Evolutionary conservation across 92 coral and sea anemone genomes (phyloP).

Genomic region (Chrysogorgia sp.): DNA sequence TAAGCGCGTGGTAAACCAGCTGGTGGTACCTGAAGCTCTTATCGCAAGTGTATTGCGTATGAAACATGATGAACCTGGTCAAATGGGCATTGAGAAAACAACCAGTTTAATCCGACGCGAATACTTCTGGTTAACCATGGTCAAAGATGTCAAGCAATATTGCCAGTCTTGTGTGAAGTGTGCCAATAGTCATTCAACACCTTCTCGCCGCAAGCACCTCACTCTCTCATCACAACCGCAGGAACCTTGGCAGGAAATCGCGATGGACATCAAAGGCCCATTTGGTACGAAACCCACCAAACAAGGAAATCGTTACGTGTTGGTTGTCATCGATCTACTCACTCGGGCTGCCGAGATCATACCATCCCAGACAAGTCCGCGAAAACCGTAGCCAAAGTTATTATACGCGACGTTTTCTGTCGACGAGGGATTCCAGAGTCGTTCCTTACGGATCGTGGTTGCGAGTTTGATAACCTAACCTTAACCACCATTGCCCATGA

Average conservation of each 20-base stretch:
- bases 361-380: too few species aligned
- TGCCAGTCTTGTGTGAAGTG: constrained; percentile 48
- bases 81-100: neutral
- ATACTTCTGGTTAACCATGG: constrained; percentile 4
- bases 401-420: too few species aligned
- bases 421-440: too few species aligned
- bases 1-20: constrained; percentile 47
- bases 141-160: constrained; percentile 25
- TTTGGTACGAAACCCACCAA: too few species aligned
- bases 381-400: too few species aligned
- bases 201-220: constrained; percentile 31
- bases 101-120: neutral
- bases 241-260: constrained; percentile 66
- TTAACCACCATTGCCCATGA: too few species aligned
- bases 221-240: constrained; percentile 48
- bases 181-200: constrained; percentile 34
- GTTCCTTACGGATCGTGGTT: too few species aligned
- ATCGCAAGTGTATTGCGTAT: constrained; percentile 16
- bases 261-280: too few species aligned
- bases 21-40: constrained; percentile 26
- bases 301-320: too few species aligned
- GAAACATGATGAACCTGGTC: neutral
- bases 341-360: too few species aligned
- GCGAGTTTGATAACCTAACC: too few species aligned
- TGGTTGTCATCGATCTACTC: too few species aligned